phyloP scores from a whole-genome alignment of 2,113 vertebrate species.

The Geothlypis trichas region DNA sequence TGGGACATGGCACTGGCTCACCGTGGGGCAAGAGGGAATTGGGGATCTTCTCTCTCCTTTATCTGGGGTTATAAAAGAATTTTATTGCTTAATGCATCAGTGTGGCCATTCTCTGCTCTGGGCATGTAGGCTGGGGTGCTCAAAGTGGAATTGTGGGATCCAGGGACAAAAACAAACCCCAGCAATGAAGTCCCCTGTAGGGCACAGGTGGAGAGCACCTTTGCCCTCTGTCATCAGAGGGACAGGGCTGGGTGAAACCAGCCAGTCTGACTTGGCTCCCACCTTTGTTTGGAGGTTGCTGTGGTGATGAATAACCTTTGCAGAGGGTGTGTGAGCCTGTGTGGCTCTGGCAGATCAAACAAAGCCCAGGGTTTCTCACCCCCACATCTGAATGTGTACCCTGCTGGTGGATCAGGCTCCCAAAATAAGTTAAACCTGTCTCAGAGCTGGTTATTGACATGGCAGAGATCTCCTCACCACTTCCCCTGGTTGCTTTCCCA shows the following conservation, averaged over 20 bases:
- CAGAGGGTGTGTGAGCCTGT: not conserved
- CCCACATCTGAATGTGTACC: rapidly evolving
- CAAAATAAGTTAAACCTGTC: not conserved
- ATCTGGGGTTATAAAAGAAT: rapidly evolving
- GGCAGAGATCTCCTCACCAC: not conserved
- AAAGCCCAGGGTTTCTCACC: not conserved
- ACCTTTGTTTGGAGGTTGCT: constrained; percentile 67
- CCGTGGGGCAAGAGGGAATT: not conserved
- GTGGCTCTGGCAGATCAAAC: not conserved
- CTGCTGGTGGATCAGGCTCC: not conserved
- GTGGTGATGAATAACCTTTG: constrained; percentile 59
- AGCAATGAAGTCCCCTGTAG: not conserved
- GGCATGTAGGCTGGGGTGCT: not conserved
- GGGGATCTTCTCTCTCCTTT: not conserved
- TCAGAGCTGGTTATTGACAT: not conserved
- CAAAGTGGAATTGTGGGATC: not conserved
- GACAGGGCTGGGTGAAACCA: not conserved
- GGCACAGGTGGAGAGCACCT: not conserved
- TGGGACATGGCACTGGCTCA: not conserved
- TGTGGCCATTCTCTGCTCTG: not conserved
- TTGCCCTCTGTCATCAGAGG: not conserved
- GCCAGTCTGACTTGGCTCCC: not conserved
- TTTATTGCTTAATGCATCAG: not conserved
- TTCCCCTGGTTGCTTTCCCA: not conserved
- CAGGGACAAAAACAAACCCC: not conserved